Conservation (phyloP, 37 sponge, comb jelly and placozoan species). For the Beroe forskalii region DNA sequence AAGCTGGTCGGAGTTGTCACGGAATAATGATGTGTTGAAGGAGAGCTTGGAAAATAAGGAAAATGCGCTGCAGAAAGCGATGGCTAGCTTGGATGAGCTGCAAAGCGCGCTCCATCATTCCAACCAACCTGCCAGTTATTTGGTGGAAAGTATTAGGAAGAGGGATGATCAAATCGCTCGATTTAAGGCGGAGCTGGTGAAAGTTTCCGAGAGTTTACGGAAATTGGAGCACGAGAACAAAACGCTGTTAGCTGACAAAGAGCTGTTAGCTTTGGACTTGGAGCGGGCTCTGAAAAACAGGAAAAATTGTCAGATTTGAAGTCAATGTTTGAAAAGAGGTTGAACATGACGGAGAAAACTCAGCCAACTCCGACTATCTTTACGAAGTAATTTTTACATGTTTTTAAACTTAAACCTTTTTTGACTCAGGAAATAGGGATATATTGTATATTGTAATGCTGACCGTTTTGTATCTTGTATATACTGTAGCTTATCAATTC, state of each 20-base stretch:
- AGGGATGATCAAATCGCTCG: slow-evolving; percentile 22
- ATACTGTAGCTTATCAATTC: background rate
- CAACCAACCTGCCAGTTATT: slow-evolving; percentile 33
- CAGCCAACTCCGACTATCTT: slow-evolving; percentile 16
- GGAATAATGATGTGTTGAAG: slow-evolving; percentile 18
- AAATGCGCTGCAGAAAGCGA: background rate
- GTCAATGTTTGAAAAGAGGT: background rate
- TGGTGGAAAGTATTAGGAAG: slow-evolving; percentile 57
- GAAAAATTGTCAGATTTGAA: slow-evolving; percentile 16
- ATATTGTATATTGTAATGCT: background rate
- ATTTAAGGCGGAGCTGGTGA: background rate
- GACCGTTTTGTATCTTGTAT: background rate
- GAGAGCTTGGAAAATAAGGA: background rate
- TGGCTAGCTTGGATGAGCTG: background rate
- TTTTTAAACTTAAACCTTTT: background rate
- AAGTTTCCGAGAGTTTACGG: background rate
- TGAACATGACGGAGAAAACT: slow-evolving; percentile 14
- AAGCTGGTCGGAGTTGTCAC: slow-evolving; percentile 2
- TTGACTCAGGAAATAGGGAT: background rate
- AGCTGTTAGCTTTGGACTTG: slow-evolving; percentile 7
- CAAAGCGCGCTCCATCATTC: slow-evolving; percentile 21
- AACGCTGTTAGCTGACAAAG: background rate
- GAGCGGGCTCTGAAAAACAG: slow-evolving; percentile 48
- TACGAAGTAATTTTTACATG: slow-evolving; percentile 8
- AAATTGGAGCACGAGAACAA: slow-evolving; percentile 1